Evolutionary conservation across 1,140 invertebrate species (phyloP).

Genomic region (Epicauta chinensis): DNA sequence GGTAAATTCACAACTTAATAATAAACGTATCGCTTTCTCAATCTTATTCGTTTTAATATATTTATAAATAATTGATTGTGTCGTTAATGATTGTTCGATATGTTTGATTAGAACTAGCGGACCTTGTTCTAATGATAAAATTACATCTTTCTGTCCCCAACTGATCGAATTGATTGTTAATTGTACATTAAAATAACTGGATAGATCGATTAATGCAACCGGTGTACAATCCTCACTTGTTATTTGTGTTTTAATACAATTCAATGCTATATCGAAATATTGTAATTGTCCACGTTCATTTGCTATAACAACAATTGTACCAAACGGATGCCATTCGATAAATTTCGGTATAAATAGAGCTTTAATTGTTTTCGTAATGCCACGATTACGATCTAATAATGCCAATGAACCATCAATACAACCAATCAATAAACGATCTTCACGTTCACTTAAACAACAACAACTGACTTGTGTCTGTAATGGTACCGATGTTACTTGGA

Average conservation of each 20-base stretch:
- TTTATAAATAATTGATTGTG: constrained; percentile 51
- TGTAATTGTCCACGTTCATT: constrained; percentile 71
- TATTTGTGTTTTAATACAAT: constrained; percentile 60
- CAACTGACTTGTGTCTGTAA: constrained; percentile 66
- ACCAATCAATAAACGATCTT: constrained; percentile 64
- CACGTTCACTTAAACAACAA: constrained; percentile 59
- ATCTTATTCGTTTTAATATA: constrained; percentile 59
- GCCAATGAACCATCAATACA: constrained; percentile 72
- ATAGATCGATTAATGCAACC: constrained; percentile 58
- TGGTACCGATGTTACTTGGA: constrained; percentile 60
- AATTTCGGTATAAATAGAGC: constrained; percentile 63
- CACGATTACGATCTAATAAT: constrained; percentile 59
- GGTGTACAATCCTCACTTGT: constrained; percentile 60
- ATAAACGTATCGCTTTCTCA: constrained; percentile 62
- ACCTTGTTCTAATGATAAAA: constrained; percentile 55
- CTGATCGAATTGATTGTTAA: constrained; percentile 53
- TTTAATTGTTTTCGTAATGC: constrained; percentile 56
- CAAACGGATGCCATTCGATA: constrained; percentile 66
- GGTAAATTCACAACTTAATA: constrained; percentile 66
- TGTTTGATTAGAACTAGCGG: constrained; percentile 40
- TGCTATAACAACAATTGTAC: constrained; percentile 58
- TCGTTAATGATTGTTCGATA: constrained; percentile 30
- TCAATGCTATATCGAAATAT: constrained; percentile 68
- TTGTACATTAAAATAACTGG: constrained; percentile 60
- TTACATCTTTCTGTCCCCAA: constrained; percentile 44